A percentile compares a stretch with the other conserved stretches of the same genome.
These are phyloP conservation scores for Mesorhabditis spiculigera DNA, from an alignment of 2,888 invertebrate species.

Conservation along the genomic window DNA sequence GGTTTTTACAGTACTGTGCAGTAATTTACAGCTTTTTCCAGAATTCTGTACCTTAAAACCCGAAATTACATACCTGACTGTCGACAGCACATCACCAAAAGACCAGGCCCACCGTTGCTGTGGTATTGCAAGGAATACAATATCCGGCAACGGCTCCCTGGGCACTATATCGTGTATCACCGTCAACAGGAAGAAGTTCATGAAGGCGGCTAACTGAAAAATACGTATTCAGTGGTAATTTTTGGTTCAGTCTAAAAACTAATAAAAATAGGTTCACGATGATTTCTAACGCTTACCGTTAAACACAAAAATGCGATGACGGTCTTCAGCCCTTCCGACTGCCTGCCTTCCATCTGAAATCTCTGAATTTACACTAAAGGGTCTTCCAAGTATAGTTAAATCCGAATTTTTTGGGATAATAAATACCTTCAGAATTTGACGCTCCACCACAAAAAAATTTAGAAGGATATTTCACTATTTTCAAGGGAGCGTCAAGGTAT, in stretches of 20 bases:
- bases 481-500: no score
- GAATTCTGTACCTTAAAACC: no score
- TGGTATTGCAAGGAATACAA: slow-evolving; percentile 53
- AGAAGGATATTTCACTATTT: no score
- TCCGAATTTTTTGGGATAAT: no score
- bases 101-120: slow-evolving; percentile 58
- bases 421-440: no score
- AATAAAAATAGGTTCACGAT: neutral
- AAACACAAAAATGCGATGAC: slow-evolving; percentile 49
- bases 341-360: slow-evolving; percentile 11
- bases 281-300: slow-evolving; percentile 13
- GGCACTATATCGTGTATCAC: slow-evolving; percentile 57
- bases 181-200: slow-evolving; percentile 56
- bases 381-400: no score
- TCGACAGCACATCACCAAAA: slow-evolving; percentile 55
- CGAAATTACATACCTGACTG: slow-evolving; percentile 36
- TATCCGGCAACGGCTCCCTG: slow-evolving; percentile 44
- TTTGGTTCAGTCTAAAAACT: neutral
- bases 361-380: neutral
- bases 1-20: neutral
- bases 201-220: slow-evolving; percentile 43
- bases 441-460: no score
- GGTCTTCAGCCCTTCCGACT: slow-evolving; percentile 49
- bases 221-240: neutral
- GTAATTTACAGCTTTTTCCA: no score